A percentile compares a stretch with the other conserved stretches of the same genome.
These are phyloP conservation scores for Galeruca laticollis DNA, from an alignment of 2,888 invertebrate genomes.

Conservation along the genomic window DNA sequence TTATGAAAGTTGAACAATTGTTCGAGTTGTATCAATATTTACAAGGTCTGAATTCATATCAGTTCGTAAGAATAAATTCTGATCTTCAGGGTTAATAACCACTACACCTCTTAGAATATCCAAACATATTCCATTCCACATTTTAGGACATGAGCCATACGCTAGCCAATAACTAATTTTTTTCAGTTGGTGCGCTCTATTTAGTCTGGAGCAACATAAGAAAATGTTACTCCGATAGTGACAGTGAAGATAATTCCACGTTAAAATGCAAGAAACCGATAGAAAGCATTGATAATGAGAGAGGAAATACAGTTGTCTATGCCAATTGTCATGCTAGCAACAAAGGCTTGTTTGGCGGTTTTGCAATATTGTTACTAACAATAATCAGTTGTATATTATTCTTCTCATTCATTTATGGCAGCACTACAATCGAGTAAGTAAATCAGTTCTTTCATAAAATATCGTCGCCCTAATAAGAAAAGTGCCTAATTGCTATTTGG, in stretches of 20 bases:
- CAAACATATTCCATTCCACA: too few species aligned
- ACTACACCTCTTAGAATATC: too few species aligned
- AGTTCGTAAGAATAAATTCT: too few species aligned
- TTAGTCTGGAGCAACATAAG: constrained; percentile 83
- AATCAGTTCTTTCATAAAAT: neutral
- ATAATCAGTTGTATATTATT: constrained; percentile 74
- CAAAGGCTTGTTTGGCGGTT: constrained; percentile 79
- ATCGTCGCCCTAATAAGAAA: too few species aligned
- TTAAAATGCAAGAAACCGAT: constrained; percentile 52
- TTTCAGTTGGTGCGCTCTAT: constrained; percentile 77
- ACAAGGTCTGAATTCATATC: too few species aligned
- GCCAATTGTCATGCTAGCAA: constrained; percentile 83
- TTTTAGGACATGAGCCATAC: too few species aligned
- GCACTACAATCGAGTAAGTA: constrained; percentile 66
- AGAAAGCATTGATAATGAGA: constrained; percentile 49
- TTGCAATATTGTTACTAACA: constrained; percentile 69
- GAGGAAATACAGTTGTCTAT: constrained; percentile 65
- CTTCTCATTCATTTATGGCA: constrained; percentile 68
- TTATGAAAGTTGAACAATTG: too few species aligned
- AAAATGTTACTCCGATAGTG: constrained; percentile 65
- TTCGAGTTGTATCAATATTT: too few species aligned
- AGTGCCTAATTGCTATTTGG: too few species aligned
- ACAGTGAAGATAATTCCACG: constrained; percentile 46
- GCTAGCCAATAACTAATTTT: constrained; percentile 1
- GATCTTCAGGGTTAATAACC: too few species aligned